Conservation (phyloP, 2,113 vertebrate genomes). For the Pangasianodon hypophthalmus region DNA sequence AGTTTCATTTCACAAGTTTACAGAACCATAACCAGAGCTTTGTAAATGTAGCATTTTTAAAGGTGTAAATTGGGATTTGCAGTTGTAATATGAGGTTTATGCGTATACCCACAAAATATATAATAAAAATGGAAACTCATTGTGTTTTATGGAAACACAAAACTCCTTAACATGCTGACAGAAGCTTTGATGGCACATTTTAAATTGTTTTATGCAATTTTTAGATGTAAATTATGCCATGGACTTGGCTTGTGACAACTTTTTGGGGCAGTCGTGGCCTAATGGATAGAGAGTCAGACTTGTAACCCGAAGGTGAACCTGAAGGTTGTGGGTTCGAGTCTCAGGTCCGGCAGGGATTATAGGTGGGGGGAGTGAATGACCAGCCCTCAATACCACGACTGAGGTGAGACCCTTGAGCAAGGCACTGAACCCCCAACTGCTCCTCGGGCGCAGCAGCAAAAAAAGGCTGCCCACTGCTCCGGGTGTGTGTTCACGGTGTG, state of each 20-base stretch:
- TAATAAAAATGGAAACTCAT: not conserved
- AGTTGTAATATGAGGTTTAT: not conserved
- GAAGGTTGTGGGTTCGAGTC: no score
- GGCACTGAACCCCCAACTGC: no score
- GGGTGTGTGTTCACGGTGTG: no score
- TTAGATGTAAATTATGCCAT: not conserved
- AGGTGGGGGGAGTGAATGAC: no score
- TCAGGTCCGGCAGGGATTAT: no score
- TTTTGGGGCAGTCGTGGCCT: no score
- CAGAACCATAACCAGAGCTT: not conserved
- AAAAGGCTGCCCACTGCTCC: no score
- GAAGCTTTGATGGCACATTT: not conserved
- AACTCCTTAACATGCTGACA: not conserved
- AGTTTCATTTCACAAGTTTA: not conserved
- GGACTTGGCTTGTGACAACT: not conserved
- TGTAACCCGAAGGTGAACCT: no score
- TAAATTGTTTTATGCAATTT: not conserved
- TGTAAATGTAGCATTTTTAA: not conserved
- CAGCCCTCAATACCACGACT: no score
- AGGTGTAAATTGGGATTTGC: not conserved
- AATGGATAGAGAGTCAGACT: no score
- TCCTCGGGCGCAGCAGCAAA: no score
- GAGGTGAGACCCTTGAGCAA: no score
- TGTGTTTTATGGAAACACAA: not conserved
- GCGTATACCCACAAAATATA: not conserved